Evolutionary conservation across 1,140 invertebrate species (phyloP).

Genomic region (Drosophila oshimai): DNA sequence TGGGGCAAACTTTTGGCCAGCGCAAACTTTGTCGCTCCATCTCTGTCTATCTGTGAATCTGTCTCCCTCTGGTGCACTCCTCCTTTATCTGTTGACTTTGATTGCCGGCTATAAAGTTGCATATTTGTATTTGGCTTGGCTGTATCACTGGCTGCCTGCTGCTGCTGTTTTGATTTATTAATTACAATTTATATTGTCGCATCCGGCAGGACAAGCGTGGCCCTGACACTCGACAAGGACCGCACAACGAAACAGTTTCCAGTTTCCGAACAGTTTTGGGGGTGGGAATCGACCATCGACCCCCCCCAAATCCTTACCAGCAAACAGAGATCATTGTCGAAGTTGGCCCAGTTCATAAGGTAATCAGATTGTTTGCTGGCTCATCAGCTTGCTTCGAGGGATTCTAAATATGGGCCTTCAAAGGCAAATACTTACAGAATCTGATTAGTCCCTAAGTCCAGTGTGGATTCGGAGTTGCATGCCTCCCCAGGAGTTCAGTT

Average conservation of each 20-base stretch:
- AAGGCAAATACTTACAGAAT: not conserved
- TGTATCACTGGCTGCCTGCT: constrained; percentile 25
- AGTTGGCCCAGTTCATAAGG: not conserved
- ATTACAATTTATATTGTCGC: constrained; percentile 73
- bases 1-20: constrained; percentile 31
- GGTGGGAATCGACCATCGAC: not conserved
- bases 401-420: not conserved
- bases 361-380: not conserved
- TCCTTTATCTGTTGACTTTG: constrained; percentile 13
- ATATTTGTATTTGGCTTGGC: constrained; percentile 29
- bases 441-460: not conserved
- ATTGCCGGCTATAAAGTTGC: constrained; percentile 39
- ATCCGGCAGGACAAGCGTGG: constrained; percentile 29
- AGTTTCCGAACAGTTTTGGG: not conserved
- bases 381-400: not conserved
- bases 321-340: not conserved
- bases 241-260: not conserved
- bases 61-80: not conserved
- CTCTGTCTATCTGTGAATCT: constrained; percentile 7
- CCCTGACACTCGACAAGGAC: constrained; percentile 32
- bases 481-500: too few species aligned
- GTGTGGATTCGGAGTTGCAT: too few species aligned
- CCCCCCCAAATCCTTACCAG: not conserved
- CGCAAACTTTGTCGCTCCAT: constrained; percentile 7
- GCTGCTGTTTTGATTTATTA: constrained; percentile 72